Conservation (phyloP, 1,140 invertebrate species). For the Helicoverpa armigera region DNA sequence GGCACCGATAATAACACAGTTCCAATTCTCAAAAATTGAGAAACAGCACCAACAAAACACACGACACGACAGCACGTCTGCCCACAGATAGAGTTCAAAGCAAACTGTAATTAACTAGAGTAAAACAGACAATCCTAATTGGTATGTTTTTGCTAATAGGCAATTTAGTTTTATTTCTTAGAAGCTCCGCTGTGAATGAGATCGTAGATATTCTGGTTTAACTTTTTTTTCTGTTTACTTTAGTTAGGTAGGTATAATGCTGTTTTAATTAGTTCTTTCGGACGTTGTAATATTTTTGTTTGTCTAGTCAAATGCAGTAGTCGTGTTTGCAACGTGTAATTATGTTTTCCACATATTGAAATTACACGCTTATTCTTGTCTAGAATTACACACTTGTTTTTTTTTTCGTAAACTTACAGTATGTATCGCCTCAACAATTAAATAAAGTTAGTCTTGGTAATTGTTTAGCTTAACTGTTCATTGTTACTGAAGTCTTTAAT, state of each 20-base stretch:
- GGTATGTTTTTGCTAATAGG: neutral
- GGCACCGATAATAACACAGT: too few relatives aligned
- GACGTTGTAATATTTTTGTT: neutral
- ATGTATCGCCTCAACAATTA: neutral
- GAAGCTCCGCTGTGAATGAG: neutral
- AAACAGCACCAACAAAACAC: too few relatives aligned
- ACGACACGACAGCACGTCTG: too few relatives aligned
- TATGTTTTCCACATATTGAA: too few relatives aligned
- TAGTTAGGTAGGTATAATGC: neutral
- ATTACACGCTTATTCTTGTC: too few relatives aligned
- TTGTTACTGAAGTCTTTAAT: neutral
- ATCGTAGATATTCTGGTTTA: neutral
- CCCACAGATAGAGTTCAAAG: too few relatives aligned
- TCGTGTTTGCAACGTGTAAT: too few relatives aligned
- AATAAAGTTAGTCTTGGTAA: neutral
- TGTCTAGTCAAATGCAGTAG: neutral
- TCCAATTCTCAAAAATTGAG: too few relatives aligned
- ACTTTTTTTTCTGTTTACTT: neutral
- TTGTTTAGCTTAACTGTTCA: neutral
- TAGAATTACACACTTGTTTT: too few relatives aligned
- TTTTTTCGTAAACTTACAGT: neutral
- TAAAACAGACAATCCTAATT: slow-evolving; percentile 21
- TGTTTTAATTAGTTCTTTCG: neutral
- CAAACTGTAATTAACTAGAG: slow-evolving; percentile 14
- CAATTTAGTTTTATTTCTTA: neutral